These are phyloP conservation scores for Menidia menidia DNA, from an alignment of 2,797 vertebrate genomes.

Conservation along the genomic window DNA sequence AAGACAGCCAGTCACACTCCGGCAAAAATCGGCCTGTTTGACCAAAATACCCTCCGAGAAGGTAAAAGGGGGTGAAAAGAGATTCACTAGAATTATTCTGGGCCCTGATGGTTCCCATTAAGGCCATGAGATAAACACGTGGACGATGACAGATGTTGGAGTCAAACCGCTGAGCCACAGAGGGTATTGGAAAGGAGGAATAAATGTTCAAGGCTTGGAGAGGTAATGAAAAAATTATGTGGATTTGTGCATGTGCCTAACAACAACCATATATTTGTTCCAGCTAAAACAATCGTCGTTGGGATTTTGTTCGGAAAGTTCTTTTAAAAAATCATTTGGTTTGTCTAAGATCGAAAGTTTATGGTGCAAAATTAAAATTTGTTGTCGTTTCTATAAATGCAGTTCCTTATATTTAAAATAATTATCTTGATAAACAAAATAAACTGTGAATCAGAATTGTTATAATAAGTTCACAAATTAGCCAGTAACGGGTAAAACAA, in stretches of 20 bases:
- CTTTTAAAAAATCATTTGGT: too few relatives aligned
- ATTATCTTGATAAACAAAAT: too few relatives aligned
- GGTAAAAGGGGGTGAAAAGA: not conserved
- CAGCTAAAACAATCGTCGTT: not conserved
- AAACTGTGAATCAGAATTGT: too few relatives aligned
- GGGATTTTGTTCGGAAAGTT: too few relatives aligned
- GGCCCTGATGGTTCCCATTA: conserved; percentile 66
- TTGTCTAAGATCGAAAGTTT: too few relatives aligned
- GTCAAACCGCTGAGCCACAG: conserved; percentile 51
- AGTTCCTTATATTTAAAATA: too few relatives aligned
- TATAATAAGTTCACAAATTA: too few relatives aligned
- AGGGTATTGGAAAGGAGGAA: conserved; percentile 25
- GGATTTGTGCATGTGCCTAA: conserved; percentile 11
- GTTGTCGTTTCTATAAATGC: too few relatives aligned
- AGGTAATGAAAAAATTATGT: conserved; percentile 37
- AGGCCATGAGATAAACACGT: conserved; percentile 60
- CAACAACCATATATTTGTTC: conserved; percentile 14
- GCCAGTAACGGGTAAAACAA: too few relatives aligned
- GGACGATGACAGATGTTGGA: conserved; percentile 69
- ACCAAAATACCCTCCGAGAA: conserved; percentile 30
- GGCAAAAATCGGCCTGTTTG: conserved; percentile 34
- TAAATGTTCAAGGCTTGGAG: conserved; percentile 42
- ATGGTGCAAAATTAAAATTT: too few relatives aligned
- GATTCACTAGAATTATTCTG: conserved; percentile 23
- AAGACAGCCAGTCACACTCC: conserved; percentile 31